phyloP scores from a whole-genome alignment of 2,797 vertebrate genomes.

The Alfaro cultratus region DNA sequence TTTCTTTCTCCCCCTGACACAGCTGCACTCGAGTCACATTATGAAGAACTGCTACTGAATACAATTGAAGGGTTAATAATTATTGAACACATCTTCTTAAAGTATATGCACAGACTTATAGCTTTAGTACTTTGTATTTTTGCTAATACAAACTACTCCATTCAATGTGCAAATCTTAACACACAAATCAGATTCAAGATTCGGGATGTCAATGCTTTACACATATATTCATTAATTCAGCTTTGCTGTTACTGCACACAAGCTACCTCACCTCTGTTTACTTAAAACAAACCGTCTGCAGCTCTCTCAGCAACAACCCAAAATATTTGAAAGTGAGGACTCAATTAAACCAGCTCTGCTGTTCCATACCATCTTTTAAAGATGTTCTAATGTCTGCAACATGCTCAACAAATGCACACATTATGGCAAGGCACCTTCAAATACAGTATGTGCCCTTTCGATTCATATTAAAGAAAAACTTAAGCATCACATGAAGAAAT shows the following conservation, averaged over 20 bases:
- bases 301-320: slow-evolving; percentile 18
- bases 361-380: not conserved
- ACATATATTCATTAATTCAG: slow-evolving; percentile 9
- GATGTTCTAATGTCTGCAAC: slow-evolving; percentile 1
- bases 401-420: slow-evolving; percentile 20
- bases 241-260: slow-evolving; percentile 19
- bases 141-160: not conserved
- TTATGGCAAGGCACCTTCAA: slow-evolving; percentile 15
- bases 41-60: not conserved
- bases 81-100: slow-evolving; percentile 34
- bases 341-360: slow-evolving; percentile 6
- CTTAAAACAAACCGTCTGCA: slow-evolving; percentile 24
- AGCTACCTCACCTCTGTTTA: slow-evolving; percentile 12
- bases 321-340: not conserved
- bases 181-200: not conserved
- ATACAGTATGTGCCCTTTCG: slow-evolving; percentile 24
- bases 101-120: slow-evolving; percentile 23
- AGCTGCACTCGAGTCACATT: not conserved
- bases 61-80: slow-evolving; percentile 29
- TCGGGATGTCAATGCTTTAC: not conserved
- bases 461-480: slow-evolving; percentile 19
- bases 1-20: not conserved
- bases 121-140: slow-evolving; percentile 36
- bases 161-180: slow-evolving; percentile 16
- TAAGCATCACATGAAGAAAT: slow-evolving; percentile 9